Percentiles rank a stretch among this genome's conserved stretches.
Evolutionary conservation across 2,888 invertebrate genomes (phyloP).

Genomic region (Drosophila helvetica): DNA sequence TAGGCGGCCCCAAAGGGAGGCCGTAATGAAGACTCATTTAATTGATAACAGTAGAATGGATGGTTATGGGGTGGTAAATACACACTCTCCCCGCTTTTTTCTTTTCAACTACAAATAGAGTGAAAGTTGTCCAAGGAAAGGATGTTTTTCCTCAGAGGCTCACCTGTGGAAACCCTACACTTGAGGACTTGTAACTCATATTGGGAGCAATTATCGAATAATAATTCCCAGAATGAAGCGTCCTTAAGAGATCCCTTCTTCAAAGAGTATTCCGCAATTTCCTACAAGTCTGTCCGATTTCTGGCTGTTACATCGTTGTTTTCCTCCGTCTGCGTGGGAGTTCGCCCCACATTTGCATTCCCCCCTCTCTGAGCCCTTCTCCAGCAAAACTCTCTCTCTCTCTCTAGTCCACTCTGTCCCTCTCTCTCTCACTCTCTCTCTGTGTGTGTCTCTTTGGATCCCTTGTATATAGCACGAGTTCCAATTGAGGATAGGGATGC

Average conservation of each 20-base stretch:
- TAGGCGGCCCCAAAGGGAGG: slow-evolving; percentile 24
- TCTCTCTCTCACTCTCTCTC: background rate
- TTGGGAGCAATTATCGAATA: background rate
- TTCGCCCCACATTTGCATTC: slow-evolving; percentile 65
- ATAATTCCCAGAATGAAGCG: background rate
- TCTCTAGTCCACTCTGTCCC: too few relatives aligned
- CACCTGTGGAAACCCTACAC: background rate
- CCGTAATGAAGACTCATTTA: slow-evolving; percentile 29
- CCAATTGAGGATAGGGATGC: slow-evolving; percentile 53
- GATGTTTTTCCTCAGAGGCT: too few relatives aligned
- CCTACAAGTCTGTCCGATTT: slow-evolving; percentile 5
- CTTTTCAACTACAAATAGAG: background rate
- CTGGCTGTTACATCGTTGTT: slow-evolving; percentile 33
- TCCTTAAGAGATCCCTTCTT: background rate
- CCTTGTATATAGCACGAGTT: slow-evolving; percentile 31
- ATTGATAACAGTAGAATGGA: slow-evolving; percentile 29
- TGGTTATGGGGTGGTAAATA: background rate
- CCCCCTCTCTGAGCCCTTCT: slow-evolving; percentile 33
- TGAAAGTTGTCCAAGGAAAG: background rate
- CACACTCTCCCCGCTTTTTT: background rate
- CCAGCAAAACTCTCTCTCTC: background rate
- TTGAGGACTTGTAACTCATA: too few relatives aligned
- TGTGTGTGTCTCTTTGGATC: slow-evolving; percentile 9
- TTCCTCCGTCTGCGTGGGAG: slow-evolving; percentile 36
- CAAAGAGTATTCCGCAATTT: too few relatives aligned